Percentiles rank a stretch among this genome's conserved stretches.
phyloP scores from a whole-genome alignment of 2,888 invertebrate species.

The Bombylius major region DNA sequence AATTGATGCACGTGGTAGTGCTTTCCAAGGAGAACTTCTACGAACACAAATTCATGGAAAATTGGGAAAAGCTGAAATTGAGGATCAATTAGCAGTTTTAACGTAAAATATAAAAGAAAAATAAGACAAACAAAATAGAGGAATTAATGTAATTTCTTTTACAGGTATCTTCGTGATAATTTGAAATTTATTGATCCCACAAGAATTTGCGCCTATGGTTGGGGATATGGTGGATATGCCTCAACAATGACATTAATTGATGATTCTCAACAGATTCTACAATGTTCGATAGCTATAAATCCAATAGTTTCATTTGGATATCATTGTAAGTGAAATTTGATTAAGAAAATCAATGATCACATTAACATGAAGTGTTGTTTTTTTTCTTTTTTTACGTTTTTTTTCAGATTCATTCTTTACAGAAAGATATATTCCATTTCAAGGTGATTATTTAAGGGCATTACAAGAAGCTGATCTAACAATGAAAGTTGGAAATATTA shows the following conservation, averaged over 20 bases:
- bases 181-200: conserved; percentile 69
- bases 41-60: conserved; percentile 60
- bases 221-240: conserved; percentile 79
- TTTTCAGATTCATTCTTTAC: conserved; percentile 72
- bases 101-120: conserved; percentile 37
- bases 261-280: conserved; percentile 62
- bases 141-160: not conserved
- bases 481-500: conserved; percentile 63
- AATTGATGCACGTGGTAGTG: conserved; percentile 81
- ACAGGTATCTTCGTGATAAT: conserved; percentile 62
- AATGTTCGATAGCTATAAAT: conserved; percentile 75
- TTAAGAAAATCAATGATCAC: not conserved
- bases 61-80: conserved; percentile 60
- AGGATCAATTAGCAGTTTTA: conserved; percentile 59
- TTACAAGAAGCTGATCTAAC: conserved; percentile 69
- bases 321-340: conserved; percentile 46
- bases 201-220: conserved; percentile 74
- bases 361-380: not conserved
- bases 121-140: too few species aligned
- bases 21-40: conserved; percentile 65
- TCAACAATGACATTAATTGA: conserved; percentile 67
- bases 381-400: not conserved
- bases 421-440: conserved; percentile 77
- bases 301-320: conserved; percentile 76
- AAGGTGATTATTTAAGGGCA: conserved; percentile 52